A percentile compares a stretch with the other conserved stretches of the same genome.
Conservation (phyloP, 2,113 vertebrate genomes). For the Nesogale talazaci region DNA sequence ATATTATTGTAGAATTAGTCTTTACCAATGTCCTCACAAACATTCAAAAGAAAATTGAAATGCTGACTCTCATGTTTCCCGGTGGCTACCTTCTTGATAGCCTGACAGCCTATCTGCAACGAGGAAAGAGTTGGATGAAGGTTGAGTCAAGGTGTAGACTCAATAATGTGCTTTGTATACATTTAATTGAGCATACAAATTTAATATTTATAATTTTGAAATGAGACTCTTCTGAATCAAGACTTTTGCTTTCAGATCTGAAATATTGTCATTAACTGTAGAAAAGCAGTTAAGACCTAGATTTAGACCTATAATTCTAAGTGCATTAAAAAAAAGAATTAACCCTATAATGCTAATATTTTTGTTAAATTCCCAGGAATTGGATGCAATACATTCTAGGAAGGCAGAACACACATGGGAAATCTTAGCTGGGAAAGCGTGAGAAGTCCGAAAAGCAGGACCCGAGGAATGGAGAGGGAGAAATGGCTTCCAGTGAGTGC, state of each 20-base stretch:
- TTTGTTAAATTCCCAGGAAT: not conserved
- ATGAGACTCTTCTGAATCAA: constrained; percentile 10
- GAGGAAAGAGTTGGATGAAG: not conserved
- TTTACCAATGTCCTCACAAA: not conserved
- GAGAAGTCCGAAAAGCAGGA: not conserved
- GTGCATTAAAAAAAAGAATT: not conserved
- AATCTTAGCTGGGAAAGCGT: not conserved
- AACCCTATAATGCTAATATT: not conserved
- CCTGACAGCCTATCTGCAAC: not conserved
- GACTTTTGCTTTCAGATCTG: not conserved
- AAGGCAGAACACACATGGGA: not conserved
- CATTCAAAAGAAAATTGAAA: not conserved
- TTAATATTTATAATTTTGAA: constrained; percentile 26
- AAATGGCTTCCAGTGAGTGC: not conserved
- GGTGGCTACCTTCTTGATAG: not conserved
- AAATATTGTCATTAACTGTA: constrained; percentile 18
- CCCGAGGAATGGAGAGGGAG: not conserved
- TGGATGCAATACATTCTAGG: not conserved
- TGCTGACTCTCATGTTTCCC: not conserved
- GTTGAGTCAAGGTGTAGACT: not conserved
- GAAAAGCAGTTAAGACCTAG: not conserved
- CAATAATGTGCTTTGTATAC: not conserved
- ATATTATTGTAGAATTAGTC: not conserved
- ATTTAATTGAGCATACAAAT: not conserved
- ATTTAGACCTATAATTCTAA: not conserved